Base-by-base conservation (phyloP, 2,797 vertebrate genomes). In the Anableps anableps region DNA sequence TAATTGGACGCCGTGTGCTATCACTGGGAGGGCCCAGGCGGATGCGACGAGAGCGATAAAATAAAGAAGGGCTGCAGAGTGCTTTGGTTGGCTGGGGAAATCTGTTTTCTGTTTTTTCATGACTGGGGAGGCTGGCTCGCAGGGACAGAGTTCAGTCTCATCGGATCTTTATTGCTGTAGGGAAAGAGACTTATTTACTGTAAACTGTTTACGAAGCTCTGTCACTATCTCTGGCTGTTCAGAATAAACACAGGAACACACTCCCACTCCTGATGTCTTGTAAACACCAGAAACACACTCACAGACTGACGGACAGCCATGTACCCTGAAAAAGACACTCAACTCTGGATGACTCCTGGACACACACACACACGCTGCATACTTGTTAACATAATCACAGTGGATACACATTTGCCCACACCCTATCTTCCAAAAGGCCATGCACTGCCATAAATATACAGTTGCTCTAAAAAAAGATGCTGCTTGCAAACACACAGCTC, bases 191-290 rank as follows among this genome's bases (percentile, higher is more conserved):
- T 90, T 93, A 91, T 95, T 95, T 94, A 94, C 93, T 94, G 92
- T 95, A 94, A 95, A 95, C 92, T 92, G 94, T 95, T 95, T 95
- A 95, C n/a, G 75, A 88, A 90, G 90, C 91, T 93, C 91, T 90
- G 93, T 94, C 94, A 94, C 94, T 94, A 92, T 95, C 94, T 94
- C 90, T 94, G 92, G 88, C 93, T 88, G 79, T 50, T 85, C 88
- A 94, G 92, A 76, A 84, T 93, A 95, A 96, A 94, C 92, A 95
- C 94, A 95, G 94, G 93, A 94, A 95, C 89, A 92, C 95, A 93
- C 93, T 95, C 94, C 93, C 90, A 87, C 90, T 93, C 80, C 93
- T 93, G 92, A 94, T 92, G 92, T 92, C 88, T 91, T 83, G 86
- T 94, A 93, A 93, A 95, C 93, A 92, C 80, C 29, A 85, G 85